Percentiles rank a stretch among this genome's conserved stretches.
phyloP scores from a whole-genome alignment of 2,888 invertebrate species.

The Pteria penguin region DNA sequence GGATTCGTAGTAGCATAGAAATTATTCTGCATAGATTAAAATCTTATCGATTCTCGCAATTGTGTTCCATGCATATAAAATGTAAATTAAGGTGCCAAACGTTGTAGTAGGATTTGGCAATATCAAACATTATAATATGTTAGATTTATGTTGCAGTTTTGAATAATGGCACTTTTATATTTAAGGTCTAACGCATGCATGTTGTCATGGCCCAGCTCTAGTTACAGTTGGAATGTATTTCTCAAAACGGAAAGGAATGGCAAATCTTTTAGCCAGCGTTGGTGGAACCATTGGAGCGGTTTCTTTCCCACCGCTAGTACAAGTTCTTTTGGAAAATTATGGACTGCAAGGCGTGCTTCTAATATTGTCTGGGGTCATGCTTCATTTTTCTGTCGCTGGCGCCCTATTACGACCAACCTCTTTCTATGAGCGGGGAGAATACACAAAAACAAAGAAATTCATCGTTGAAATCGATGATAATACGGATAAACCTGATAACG shows the following conservation, averaged over 20 bases:
- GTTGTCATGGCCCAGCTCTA: constrained; percentile 32
- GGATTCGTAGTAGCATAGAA: too few relatives aligned
- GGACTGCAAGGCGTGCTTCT: constrained; percentile 20
- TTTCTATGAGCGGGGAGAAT: constrained; percentile 25
- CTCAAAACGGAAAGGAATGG: constrained; percentile 29
- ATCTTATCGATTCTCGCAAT: too few relatives aligned
- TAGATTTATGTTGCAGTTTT: too few relatives aligned
- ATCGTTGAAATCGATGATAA: neutral
- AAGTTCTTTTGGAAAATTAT: constrained; percentile 14
- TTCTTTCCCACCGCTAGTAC: constrained; percentile 18
- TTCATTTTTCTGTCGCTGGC: constrained; percentile 41
- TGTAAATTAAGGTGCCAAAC: too few relatives aligned
- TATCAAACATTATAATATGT: too few relatives aligned
- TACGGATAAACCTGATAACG: neutral
- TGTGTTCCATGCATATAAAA: too few relatives aligned
- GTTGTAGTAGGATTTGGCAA: too few relatives aligned
- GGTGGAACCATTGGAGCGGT: constrained; percentile 29
- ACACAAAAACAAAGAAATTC: neutral
- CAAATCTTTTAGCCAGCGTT: constrained; percentile 21
- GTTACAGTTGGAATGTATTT: constrained; percentile 30
- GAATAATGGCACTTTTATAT: too few relatives aligned
- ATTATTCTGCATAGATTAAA: too few relatives aligned
- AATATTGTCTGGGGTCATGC: constrained; percentile 32
- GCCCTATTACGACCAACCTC: constrained; percentile 41
- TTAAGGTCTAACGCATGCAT: constrained; percentile 18